These are phyloP conservation scores for Gasterosteus aculeatus DNA, from an alignment of 2,113 vertebrate species.

Conservation along the genomic window DNA sequence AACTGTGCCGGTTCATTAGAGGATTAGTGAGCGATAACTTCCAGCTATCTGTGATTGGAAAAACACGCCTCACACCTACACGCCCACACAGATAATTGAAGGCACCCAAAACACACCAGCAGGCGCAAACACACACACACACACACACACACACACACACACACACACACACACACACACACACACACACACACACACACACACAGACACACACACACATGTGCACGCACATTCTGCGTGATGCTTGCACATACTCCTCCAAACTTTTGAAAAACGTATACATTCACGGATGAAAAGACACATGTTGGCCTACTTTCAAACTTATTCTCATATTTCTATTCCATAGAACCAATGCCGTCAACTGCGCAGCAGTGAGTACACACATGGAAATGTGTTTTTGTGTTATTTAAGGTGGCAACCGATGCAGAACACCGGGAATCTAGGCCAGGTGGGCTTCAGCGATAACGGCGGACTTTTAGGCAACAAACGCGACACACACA, in stretches of 20 bases:
- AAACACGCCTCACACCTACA: slow-evolving; percentile 45
- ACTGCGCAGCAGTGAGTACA: slow-evolving; percentile 25
- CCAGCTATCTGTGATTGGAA: slow-evolving; percentile 62
- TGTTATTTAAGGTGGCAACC: slow-evolving; percentile 24
- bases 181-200: background rate
- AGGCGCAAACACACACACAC: background rate
- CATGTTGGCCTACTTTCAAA: slow-evolving; percentile 2
- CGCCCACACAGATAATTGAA: slow-evolving; percentile 29
- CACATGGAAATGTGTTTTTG: slow-evolving; percentile 15
- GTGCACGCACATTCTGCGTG: background rate
- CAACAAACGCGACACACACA: slow-evolving; percentile 19
- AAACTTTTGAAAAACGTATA: slow-evolving; percentile 12
- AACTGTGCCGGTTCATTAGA: slow-evolving; percentile 68
- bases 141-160: background rate
- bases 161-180: slow-evolving; percentile 8
- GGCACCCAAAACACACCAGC: background rate
- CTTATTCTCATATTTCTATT: background rate
- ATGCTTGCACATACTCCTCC: slow-evolving; percentile 8
- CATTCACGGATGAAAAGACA: background rate
- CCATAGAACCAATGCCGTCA: background rate
- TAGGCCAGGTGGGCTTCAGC: slow-evolving; percentile 54
- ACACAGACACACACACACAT: slow-evolving; percentile 2
- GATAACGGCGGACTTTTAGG: slow-evolving; percentile 55
- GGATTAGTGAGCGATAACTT: slow-evolving; percentile 70
- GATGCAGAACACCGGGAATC: slow-evolving; percentile 50